Evolutionary conservation across 2,888 invertebrate genomes (phyloP), one percentile per base, ranked within the genome.

Genomic region (Drosophila prostipennis): DNA sequence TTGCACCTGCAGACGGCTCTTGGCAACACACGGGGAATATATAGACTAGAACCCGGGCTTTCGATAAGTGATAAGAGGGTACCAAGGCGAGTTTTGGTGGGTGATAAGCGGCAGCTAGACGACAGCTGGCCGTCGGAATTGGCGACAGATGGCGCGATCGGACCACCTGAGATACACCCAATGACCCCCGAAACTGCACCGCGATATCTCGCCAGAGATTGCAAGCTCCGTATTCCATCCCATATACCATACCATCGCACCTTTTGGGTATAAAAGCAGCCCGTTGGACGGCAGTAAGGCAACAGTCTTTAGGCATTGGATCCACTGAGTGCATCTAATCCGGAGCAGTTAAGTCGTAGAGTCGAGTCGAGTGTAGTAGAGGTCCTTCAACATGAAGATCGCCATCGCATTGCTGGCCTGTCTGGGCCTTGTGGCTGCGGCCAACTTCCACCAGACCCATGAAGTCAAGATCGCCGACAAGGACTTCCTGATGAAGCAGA

Each of bases 241-340:
- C 14, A 14, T 5, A 11, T 1, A 26, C 14, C 14, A 14, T 5
- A 11, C 34, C 4, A 29, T 26, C 26, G 26, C 26, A 26, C 26
- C 45, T 29, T 6, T 48, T 19, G 48, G 48, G 48, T 48, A 48
- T 48, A 48, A 34, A 48, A 48, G 48, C 48, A 34, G 32, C 32
- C 48, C 32, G 11, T 4, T 48, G 32, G 11, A 6, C 42, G 14
- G 34, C 43, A 23, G 48, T 58, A 40, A 58, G 61, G 46, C 72
- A 77, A 78, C 82, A 89, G 88, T 88, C 83, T 87, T 81, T 86
- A 80, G 87, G 88, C 69, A 78, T 88, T 86, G 74, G 87, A 78
- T 61, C 49, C 63, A 71, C 69, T 51, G 63, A 36, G 58, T 61
- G 69, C 59, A 58, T 81, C 80, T 74, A 61, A 72, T 76, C 79